phyloP scores from a whole-genome alignment of 2,888 invertebrate genomes.

The Parapristionchus giblindavisi region DNA sequence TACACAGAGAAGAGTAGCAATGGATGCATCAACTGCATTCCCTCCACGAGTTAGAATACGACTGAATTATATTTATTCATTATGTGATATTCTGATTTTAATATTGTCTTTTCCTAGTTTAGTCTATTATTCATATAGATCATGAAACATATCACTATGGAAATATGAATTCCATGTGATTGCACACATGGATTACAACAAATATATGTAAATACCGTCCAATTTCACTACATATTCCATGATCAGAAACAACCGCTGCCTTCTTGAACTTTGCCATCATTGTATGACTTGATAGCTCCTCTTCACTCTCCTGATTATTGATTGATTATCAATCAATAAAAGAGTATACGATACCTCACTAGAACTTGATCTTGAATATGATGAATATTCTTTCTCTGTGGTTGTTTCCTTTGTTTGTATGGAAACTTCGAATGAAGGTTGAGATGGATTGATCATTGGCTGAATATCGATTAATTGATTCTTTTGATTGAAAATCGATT shows the following conservation, averaged over 20 bases:
- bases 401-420: too few relatives aligned
- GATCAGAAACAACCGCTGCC: slow-evolving; percentile 62
- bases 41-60: slow-evolving; percentile 69
- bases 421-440: too few relatives aligned
- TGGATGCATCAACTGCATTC: slow-evolving; percentile 83
- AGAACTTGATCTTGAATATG: too few relatives aligned
- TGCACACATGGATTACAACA: too few relatives aligned
- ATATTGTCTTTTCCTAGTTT: neutral
- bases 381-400: too few relatives aligned
- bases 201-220: slow-evolving; percentile 34
- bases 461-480: too few relatives aligned
- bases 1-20: slow-evolving; percentile 85
- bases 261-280: slow-evolving; percentile 43
- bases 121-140: neutral
- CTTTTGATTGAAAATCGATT: too few relatives aligned
- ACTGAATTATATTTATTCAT: slow-evolving; percentile 73
- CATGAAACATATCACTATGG: too few relatives aligned
- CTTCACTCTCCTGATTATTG: neutral
- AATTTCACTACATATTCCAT: slow-evolving; percentile 56
- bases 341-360: neutral
- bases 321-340: neutral
- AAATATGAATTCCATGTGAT: too few relatives aligned
- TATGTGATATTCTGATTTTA: too few relatives aligned
- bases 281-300: neutral
- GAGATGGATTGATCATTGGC: neutral